Base-by-base conservation (phyloP, 1,140 invertebrate species). In the Chymomyza costata region DNA sequence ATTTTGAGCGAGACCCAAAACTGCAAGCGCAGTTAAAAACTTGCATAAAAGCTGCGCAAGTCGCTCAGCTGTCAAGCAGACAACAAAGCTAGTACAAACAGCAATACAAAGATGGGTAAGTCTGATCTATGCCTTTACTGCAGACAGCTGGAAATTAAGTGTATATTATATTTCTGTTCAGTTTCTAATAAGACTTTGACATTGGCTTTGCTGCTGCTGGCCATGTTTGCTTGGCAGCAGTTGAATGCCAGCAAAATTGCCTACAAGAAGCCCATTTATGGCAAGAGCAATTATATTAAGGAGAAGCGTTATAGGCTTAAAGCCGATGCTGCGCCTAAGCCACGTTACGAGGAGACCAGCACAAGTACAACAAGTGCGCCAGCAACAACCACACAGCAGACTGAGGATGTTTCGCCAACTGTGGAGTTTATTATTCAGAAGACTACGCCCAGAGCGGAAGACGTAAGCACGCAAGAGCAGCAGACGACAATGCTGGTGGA, bases 231-330 rank as follows among this genome's bases (percentile, higher is more conserved):
- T 30, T 8, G 55, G 49, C 55, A 39, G 15, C 55, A 65, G 7
- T 40, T 64, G 40, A 71, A 32, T 5, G 62, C 56, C 41, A 83
- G 52, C 3, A 83, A 83, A 35, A 78, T 83, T 1, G 68, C 71
- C 3, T 83, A 83, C 43, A 83, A 81, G 43, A 83, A 83, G 32
- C 54, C 74, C 1, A 52, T 83, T 7, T 61, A 66, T 13, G 67
- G 64, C 13, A 69, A 70, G 11, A 32, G 19, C 1, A 59, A 65
- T 30, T 37, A 34, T n/a, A 37, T 61, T 8, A 78, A 82, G 52
- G 76, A 82, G 10, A 66, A 66, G n/a, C 63, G 64, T 1, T 0
- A 43, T 3, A 70, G 31, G 40, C 39, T 15, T 1, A 67, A 67
- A 19, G 28, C 21, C 40, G 1, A 34, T 10, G 6, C 13, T 5